Conservation (phyloP, 2,797 vertebrate species). For the Prunella strophiata region DNA sequence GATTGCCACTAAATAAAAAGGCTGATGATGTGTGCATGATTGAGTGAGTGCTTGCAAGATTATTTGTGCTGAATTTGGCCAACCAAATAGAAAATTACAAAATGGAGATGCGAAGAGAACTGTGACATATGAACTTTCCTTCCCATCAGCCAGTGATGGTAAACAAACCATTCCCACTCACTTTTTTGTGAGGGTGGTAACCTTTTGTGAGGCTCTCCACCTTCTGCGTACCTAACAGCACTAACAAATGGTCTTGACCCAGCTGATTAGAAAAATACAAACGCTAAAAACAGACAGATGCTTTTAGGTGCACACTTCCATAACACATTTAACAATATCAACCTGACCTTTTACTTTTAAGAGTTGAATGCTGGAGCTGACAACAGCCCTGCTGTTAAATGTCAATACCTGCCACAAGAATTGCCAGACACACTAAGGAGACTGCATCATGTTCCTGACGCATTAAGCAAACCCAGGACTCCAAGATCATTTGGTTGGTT, state of each 20-base stretch:
- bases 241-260: not conserved
- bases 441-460: not conserved
- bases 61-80: not conserved
- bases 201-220: not conserved
- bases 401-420: conserved; percentile 35
- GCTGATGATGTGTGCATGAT: not conserved
- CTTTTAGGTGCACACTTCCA: not conserved
- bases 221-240: not conserved
- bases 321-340: not conserved
- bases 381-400: conserved; percentile 16
- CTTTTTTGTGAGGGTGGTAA: not conserved
- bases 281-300: not conserved
- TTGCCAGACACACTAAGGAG: not conserved
- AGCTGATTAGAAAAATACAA: not conserved
- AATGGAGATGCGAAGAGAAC: not conserved
- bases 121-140: not conserved
- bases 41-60: not conserved
- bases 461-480: not conserved
- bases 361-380: not conserved
- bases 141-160: not conserved
- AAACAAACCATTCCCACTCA: not conserved
- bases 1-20: not conserved
- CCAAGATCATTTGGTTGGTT: not conserved
- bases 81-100: not conserved
- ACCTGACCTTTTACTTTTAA: conserved; percentile 31